phyloP scores from a whole-genome alignment of 2,113 vertebrate genomes.

The Rhynchopsitta pachyrhyncha region DNA sequence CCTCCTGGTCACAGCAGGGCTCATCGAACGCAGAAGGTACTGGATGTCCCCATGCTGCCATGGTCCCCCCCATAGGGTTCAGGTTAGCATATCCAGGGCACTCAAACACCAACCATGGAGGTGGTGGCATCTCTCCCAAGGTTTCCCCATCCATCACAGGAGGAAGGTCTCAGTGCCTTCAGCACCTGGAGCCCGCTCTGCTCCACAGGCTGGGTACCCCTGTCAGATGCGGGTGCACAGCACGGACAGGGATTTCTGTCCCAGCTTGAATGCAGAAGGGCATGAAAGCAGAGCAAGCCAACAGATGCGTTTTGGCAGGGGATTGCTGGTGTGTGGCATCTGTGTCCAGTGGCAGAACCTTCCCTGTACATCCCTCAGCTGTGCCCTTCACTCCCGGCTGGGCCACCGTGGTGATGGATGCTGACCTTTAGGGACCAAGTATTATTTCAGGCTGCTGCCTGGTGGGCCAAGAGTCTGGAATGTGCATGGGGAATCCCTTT shows the following conservation, averaged over 20 bases:
- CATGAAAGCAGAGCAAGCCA: accelerated
- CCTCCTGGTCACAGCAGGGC: accelerated
- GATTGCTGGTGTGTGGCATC: neutral
- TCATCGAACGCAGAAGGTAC: accelerated
- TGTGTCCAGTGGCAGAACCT: neutral
- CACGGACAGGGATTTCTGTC: neutral
- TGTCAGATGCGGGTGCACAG: neutral
- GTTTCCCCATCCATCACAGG: neutral
- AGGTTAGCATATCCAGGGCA: neutral
- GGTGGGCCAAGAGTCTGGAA: neutral
- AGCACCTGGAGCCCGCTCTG: accelerated
- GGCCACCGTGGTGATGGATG: neutral
- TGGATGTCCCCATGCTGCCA: accelerated
- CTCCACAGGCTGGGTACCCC: neutral
- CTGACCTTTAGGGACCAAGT: conserved; percentile 23
- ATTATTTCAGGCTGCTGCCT: conserved; percentile 42
- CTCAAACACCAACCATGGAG: neutral
- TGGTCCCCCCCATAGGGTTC: neutral
- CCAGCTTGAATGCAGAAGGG: neutral
- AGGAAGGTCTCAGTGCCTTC: neutral
- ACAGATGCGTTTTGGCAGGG: neutral
- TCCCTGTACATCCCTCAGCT: neutral
- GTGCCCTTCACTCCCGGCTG: conserved; percentile 10
- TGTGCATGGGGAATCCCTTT: conserved; percentile 16
- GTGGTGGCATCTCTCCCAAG: neutral